phyloP scores from a whole-genome alignment of 2,113 vertebrate genomes.

The Pomatostomus ruficeps region DNA sequence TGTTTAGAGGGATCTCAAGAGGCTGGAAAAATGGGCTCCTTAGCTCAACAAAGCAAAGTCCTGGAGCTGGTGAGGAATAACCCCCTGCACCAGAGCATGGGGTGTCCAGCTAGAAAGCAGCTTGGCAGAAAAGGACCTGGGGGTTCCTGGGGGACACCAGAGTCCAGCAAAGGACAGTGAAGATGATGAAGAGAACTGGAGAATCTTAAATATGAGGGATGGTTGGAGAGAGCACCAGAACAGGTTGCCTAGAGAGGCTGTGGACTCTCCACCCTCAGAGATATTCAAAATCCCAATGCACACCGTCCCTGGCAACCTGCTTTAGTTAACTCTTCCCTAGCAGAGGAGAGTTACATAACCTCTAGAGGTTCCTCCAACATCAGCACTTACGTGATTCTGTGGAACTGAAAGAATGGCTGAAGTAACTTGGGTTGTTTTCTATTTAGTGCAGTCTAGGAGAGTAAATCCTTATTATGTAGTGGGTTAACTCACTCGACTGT shows the following conservation, averaged over 20 bases:
- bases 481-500: neutral
- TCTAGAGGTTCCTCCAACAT: neutral
- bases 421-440: neutral
- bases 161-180: neutral
- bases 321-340: neutral
- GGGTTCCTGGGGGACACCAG: neutral
- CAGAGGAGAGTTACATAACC: neutral
- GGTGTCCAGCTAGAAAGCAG: neutral
- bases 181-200: neutral
- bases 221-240: neutral
- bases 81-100: neutral
- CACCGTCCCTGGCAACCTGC: rapidly evolving
- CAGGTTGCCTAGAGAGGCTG: neutral
- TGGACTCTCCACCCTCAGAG: neutral
- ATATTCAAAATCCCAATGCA: neutral
- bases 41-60: neutral
- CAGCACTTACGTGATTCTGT: neutral
- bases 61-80: neutral
- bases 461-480: neutral
- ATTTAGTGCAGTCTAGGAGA: neutral
- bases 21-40: neutral
- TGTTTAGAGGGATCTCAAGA: neutral
- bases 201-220: neutral
- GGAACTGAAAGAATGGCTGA: neutral
- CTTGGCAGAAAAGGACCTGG: neutral